Conservation (phyloP, 92 coral and sea anemone species). For the Porites cylindrica region DNA sequence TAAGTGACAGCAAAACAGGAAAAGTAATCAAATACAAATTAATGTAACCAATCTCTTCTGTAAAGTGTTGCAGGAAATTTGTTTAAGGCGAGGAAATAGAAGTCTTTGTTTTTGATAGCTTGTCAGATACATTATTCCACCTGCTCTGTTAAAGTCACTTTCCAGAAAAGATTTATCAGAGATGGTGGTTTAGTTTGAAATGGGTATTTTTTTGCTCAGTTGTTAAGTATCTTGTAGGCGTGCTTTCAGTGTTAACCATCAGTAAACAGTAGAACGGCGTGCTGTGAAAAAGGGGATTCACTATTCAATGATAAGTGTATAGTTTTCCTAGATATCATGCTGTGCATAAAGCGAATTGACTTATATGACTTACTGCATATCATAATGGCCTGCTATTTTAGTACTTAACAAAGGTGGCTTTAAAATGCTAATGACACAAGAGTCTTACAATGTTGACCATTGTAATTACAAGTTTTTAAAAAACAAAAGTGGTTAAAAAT, state of each 20-base stretch:
- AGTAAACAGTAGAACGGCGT: neutral
- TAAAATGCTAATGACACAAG: conserved; percentile 17
- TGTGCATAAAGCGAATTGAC: conserved; percentile 23
- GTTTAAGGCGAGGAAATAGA: conserved; percentile 1
- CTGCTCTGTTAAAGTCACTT: neutral
- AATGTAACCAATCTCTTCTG: neutral
- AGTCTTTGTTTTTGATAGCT: neutral
- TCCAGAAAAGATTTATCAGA: neutral
- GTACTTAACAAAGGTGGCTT: conserved; percentile 18
- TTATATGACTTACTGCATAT: conserved; percentile 16
- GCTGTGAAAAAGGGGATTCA: neutral
- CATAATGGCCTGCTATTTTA: neutral
- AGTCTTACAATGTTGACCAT: no score
- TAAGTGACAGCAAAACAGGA: neutral
- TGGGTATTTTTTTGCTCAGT: neutral
- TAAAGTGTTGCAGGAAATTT: conserved; percentile 9
- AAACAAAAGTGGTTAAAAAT: no score
- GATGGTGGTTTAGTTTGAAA: neutral
- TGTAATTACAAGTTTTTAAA: no score
- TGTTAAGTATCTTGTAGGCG: neutral
- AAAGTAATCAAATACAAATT: neutral
- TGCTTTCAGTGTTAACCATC: no score
- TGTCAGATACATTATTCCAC: neutral
- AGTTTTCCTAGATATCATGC: neutral
- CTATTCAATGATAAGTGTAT: neutral